These are phyloP conservation scores for Eciton burchellii DNA, from an alignment of 1,140 invertebrate genomes.

Conservation along the genomic window DNA sequence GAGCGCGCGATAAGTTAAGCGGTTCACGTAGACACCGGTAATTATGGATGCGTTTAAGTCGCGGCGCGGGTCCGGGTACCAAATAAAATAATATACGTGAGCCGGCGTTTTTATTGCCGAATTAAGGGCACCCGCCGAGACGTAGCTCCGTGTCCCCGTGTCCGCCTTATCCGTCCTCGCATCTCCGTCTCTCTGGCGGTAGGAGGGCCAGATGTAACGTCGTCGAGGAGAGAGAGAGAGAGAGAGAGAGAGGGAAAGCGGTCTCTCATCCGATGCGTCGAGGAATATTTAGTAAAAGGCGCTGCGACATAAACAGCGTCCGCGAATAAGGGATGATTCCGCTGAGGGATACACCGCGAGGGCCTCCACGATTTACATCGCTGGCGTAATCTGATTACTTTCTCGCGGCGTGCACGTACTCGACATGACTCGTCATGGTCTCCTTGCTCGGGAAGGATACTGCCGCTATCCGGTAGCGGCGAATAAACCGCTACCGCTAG, in stretches of 20 bases:
- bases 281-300: constrained; percentile 67
- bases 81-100: constrained; percentile 85
- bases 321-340: constrained; percentile 13
- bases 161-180: constrained; percentile 75
- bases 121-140: constrained; percentile 80
- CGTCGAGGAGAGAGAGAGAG: constrained; percentile 27
- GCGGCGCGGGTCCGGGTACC: constrained; percentile 83
- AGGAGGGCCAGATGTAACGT: constrained; percentile 67
- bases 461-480: not conserved
- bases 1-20: constrained; percentile 82
- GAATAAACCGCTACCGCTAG: not conserved
- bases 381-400: constrained; percentile 3
- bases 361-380: not conserved
- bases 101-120: constrained; percentile 83
- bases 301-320: constrained; percentile 38
- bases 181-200: constrained; percentile 73
- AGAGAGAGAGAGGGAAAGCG: too few relatives aligned
- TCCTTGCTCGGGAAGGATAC: not conserved
- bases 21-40: constrained; percentile 83
- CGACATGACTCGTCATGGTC: not conserved
- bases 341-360: not conserved
- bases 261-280: constrained; percentile 65
- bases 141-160: constrained; percentile 77
- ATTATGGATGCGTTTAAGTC: constrained; percentile 85
- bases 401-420: not conserved